phyloP scores from a whole-genome alignment of 2,113 vertebrate species.

The Hoplias malabaricus region DNA sequence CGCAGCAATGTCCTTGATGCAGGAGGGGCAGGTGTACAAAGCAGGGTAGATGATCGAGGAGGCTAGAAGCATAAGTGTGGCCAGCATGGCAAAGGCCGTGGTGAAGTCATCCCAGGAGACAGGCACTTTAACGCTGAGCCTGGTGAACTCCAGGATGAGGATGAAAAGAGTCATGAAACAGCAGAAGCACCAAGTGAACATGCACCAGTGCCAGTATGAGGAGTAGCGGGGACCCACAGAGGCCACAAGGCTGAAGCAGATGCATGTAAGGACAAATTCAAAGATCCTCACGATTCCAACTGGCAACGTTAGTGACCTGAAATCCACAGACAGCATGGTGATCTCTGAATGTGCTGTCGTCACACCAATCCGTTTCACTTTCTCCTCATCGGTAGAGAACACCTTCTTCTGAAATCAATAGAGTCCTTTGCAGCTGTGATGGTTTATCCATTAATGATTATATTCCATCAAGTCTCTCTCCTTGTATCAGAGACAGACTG shows the following conservation, averaged over 20 bases:
- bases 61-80: slow-evolving; percentile 77
- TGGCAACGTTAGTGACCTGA: slow-evolving; percentile 66
- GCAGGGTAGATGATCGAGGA: slow-evolving; percentile 79
- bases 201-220: slow-evolving; percentile 80
- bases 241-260: slow-evolving; percentile 77
- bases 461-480: background rate
- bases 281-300: slow-evolving; percentile 75
- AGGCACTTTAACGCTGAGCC: slow-evolving; percentile 64
- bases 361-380: background rate
- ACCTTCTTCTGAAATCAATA: background rate
- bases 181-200: slow-evolving; percentile 88
- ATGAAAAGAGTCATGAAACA: slow-evolving; percentile 75
- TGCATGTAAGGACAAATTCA: slow-evolving; percentile 71
- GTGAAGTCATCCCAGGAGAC: slow-evolving; percentile 88
- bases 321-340: slow-evolving; percentile 58
- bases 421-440: background rate
- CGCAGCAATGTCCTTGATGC: slow-evolving; percentile 66
- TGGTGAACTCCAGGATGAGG: slow-evolving; percentile 78
- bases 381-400: background rate
- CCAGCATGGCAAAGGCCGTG: slow-evolving; percentile 81
- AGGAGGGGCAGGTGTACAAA: slow-evolving; percentile 53
- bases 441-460: background rate
- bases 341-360: background rate
- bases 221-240: rapidly evolving
- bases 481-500: background rate